These are phyloP conservation scores for Panthera leo DNA, from an alignment of 2,113 vertebrate species.

Conservation along the genomic window DNA sequence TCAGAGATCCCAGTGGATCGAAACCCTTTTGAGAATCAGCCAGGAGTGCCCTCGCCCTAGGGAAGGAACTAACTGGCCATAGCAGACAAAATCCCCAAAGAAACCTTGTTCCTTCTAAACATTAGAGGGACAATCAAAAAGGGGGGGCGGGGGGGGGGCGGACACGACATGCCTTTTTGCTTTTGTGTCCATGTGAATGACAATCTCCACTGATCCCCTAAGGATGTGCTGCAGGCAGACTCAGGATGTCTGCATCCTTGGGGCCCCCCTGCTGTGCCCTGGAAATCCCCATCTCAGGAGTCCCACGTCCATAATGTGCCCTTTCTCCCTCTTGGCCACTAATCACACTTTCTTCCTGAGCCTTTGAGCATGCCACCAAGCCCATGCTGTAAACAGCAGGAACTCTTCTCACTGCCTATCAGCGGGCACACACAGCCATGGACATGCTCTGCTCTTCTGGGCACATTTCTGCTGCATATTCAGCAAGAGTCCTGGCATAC, in stretches of 20 bases:
- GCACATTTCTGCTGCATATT: neutral
- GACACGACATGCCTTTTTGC: neutral
- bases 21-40: neutral
- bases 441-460: neutral
- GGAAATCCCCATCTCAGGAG: constrained; percentile 74
- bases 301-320: constrained; percentile 56
- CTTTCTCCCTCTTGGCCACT: constrained; percentile 60
- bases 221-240: constrained; percentile 44
- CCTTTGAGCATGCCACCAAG: neutral
- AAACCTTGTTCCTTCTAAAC: constrained; percentile 32
- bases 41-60: neutral
- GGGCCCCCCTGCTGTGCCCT: constrained; percentile 67
- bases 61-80: neutral
- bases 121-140: neutral
- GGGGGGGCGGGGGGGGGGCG: neutral
- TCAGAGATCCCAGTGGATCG: neutral
- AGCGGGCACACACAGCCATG: rapidly evolving
- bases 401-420: neutral
- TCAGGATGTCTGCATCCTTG: constrained; percentile 68
- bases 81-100: neutral
- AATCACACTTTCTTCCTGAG: constrained; percentile 55
- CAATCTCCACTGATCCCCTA: neutral
- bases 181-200: constrained; percentile 3
- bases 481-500: neutral
- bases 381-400: neutral